phyloP scores from a whole-genome alignment of 2,797 vertebrate genomes.

The Oreonectes daqikongensis region DNA sequence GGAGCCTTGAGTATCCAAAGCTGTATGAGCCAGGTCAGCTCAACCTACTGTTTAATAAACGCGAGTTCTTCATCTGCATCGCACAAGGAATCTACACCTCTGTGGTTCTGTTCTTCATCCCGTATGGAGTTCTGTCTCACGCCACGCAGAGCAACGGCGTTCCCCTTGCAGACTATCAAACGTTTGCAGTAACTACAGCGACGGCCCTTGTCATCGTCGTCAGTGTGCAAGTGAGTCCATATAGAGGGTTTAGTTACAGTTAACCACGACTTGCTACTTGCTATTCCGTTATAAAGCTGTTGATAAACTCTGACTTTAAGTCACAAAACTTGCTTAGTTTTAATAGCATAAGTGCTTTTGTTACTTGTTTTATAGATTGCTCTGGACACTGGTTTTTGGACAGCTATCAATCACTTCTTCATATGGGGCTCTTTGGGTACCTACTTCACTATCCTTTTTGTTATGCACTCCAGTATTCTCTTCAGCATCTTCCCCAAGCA shows the following conservation, averaged over 20 bases:
- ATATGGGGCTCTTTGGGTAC: slow-evolving; percentile 90
- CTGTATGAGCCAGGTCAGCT: slow-evolving; percentile 93
- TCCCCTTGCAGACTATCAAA: slow-evolving; percentile 92
- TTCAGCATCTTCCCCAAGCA: slow-evolving; percentile 92
- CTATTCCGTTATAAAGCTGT: neutral
- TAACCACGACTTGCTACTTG: neutral
- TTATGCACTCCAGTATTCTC: slow-evolving; percentile 89
- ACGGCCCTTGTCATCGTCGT: slow-evolving; percentile 93
- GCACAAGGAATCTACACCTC: slow-evolving; percentile 95
- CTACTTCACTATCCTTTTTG: slow-evolving; percentile 90
- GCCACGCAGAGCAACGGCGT: slow-evolving; percentile 84
- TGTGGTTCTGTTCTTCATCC: slow-evolving; percentile 90
- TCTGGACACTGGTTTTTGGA: slow-evolving; percentile 94
- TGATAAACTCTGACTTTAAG: neutral
- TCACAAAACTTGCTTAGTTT: no score
- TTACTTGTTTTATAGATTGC: slow-evolving; percentile 77
- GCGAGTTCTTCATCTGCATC: slow-evolving; percentile 96
- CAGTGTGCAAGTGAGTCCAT: slow-evolving; percentile 84
- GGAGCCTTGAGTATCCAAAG: slow-evolving; percentile 92
- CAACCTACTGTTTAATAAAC: slow-evolving; percentile 97
- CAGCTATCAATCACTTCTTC: slow-evolving; percentile 92
- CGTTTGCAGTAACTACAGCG: slow-evolving; percentile 90
- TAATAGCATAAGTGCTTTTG: neutral
- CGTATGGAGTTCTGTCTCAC: slow-evolving; percentile 80
- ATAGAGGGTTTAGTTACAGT: neutral